These are phyloP conservation scores for Lerema accius DNA, from an alignment of 1,140 invertebrate species.

Conservation along the genomic window DNA sequence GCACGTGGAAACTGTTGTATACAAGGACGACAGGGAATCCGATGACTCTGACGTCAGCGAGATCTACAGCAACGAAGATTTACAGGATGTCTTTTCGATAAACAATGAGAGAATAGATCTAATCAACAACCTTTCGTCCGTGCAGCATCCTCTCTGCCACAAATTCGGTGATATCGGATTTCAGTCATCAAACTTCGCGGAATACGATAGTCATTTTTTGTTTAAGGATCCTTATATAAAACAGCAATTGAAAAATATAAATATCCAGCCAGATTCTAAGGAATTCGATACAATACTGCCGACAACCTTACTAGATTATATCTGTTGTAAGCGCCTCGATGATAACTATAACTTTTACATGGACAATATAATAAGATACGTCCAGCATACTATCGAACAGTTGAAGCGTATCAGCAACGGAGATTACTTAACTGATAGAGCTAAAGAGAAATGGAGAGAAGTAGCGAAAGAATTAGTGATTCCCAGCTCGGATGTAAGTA, in stretches of 20 bases:
- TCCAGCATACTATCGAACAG: constrained; percentile 70
- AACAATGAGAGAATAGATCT: constrained; percentile 66
- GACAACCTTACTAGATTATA: constrained; percentile 62
- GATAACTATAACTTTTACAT: constrained; percentile 72
- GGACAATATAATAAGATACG: constrained; percentile 72
- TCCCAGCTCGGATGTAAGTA: constrained; percentile 32
- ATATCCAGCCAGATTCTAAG: constrained; percentile 39
- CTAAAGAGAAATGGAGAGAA: constrained; percentile 69
- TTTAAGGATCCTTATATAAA: constrained; percentile 60
- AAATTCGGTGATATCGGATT: constrained; percentile 65
- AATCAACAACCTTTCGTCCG: constrained; percentile 47
- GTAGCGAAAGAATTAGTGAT: constrained; percentile 32
- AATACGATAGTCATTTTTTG: constrained; percentile 51
- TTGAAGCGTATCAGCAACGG: constrained; percentile 75
- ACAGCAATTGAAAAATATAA: constrained; percentile 56
- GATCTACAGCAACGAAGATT: constrained; percentile 58
- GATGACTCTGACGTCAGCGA: constrained; percentile 65
- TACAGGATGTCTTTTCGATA: constrained; percentile 51
- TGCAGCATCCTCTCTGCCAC: constrained; percentile 59
- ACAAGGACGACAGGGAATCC: constrained; percentile 62
- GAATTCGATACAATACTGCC: constrained; percentile 52
- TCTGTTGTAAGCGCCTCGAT: constrained; percentile 67
- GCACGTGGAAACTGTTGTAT: constrained; percentile 65
- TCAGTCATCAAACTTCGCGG: constrained; percentile 44
- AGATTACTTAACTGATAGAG: constrained; percentile 73